These are phyloP conservation scores for Porites evermanni DNA, from an alignment of 92 coral and sea anemone genomes.

Conservation along the genomic window DNA sequence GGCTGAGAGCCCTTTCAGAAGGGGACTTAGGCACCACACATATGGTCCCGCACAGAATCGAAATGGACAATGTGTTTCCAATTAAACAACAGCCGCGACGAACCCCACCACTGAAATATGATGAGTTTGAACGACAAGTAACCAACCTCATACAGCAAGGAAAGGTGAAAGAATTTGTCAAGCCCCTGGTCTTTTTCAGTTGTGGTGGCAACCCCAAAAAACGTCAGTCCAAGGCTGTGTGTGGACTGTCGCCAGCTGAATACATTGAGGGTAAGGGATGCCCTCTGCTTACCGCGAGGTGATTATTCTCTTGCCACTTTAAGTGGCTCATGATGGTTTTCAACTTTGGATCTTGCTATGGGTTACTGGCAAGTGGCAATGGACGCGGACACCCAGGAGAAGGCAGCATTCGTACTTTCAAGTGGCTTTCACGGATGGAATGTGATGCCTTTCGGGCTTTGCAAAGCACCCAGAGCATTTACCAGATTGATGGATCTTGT, in stretches of 20 bases:
- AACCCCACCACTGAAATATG: slow-evolving; percentile 51
- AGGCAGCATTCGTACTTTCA: slow-evolving; percentile 28
- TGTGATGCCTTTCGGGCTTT: slow-evolving; percentile 19
- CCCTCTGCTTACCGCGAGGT: slow-evolving; percentile 46
- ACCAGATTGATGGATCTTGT: slow-evolving; percentile 50
- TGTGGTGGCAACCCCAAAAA: slow-evolving; percentile 50
- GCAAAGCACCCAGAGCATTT: slow-evolving; percentile 19
- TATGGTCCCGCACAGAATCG: slow-evolving; percentile 32
- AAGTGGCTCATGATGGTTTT: slow-evolving; percentile 19
- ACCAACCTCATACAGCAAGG: slow-evolving; percentile 24
- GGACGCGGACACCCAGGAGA: slow-evolving; percentile 19
- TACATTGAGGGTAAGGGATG: slow-evolving; percentile 54
- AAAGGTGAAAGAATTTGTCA: slow-evolving; percentile 29
- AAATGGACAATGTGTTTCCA: slow-evolving; percentile 36
- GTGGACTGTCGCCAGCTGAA: slow-evolving; percentile 52
- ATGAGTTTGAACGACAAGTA: slow-evolving; percentile 41
- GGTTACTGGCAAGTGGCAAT: background rate
- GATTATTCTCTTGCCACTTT: slow-evolving; percentile 49
- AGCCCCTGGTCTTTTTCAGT: slow-evolving; percentile 1
- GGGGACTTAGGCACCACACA: slow-evolving; percentile 43
- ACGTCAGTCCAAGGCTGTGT: slow-evolving; percentile 49
- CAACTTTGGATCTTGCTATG: slow-evolving; percentile 25
- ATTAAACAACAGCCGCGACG: slow-evolving; percentile 38
- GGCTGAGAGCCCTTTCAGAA: slow-evolving; percentile 13
- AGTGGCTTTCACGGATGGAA: slow-evolving; percentile 35